phyloP scores from a whole-genome alignment of 2,113 vertebrate genomes.

The Lepus europaeus region DNA sequence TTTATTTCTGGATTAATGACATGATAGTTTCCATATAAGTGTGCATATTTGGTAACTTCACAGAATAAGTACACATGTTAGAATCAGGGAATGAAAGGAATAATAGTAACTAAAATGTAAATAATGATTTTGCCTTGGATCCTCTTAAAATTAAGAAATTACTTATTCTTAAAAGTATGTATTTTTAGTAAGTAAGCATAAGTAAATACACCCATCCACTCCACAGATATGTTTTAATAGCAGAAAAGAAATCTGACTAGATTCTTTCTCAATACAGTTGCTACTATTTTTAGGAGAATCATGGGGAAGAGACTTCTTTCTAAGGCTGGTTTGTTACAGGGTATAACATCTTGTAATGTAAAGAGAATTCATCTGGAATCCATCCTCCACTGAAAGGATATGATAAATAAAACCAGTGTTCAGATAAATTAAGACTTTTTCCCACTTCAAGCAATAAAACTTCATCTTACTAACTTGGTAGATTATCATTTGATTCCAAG shows the following conservation, averaged over 20 bases:
- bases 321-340: neutral
- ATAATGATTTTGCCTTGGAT: neutral
- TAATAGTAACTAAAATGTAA: constrained; percentile 6
- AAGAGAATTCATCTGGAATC: neutral
- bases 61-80: neutral
- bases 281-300: neutral
- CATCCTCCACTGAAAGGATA: neutral
- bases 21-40: neutral
- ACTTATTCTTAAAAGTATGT: neutral
- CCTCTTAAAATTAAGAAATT: constrained; percentile 50
- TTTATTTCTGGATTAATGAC: constrained; percentile 48
- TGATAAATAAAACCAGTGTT: neutral
- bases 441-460: neutral
- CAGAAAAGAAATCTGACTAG: neutral
- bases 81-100: constrained; percentile 49
- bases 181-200: constrained; percentile 24
- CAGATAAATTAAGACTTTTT: neutral
- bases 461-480: constrained; percentile 3
- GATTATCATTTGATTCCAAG: neutral
- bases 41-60: neutral
- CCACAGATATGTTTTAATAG: constrained; percentile 8
- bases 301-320: neutral
- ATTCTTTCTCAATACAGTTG: constrained; percentile 22
- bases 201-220: neutral
- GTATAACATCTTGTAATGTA: neutral